Conservation (phyloP, 1,140 invertebrate species). For the Hyles euphorbiae region DNA sequence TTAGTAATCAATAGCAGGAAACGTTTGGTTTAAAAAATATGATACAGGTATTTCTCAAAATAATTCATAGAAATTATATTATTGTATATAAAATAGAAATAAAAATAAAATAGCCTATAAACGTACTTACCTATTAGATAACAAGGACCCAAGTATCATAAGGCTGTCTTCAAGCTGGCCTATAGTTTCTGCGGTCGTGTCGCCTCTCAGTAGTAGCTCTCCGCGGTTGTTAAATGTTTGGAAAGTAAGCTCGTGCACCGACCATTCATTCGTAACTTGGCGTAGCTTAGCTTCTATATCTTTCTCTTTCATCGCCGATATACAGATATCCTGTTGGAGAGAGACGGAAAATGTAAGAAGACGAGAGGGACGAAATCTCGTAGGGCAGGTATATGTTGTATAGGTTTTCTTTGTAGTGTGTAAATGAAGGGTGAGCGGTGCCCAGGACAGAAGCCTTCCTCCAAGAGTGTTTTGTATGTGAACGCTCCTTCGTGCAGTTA, state of each 20-base stretch:
- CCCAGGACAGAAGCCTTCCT: neutral
- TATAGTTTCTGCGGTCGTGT: conserved; percentile 96
- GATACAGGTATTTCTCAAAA: too few relatives aligned
- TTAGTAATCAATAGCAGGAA: too few relatives aligned
- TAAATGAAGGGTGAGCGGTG: neutral
- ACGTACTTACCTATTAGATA: conserved; percentile 86
- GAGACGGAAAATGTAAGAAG: neutral
- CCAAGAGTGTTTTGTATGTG: neutral
- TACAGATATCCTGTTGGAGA: conserved; percentile 90
- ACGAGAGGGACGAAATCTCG: neutral
- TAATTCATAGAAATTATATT: too few relatives aligned
- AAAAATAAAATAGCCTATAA: neutral
- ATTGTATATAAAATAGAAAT: too few relatives aligned
- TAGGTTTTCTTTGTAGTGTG: neutral
- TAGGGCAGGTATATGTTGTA: neutral
- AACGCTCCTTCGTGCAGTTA: too few relatives aligned
- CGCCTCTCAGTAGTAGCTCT: conserved; percentile 92
- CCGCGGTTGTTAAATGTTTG: conserved; percentile 97
- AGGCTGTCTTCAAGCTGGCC: conserved; percentile 95
- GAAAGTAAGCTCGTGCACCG: conserved; percentile 93
- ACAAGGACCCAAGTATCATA: conserved; percentile 94
- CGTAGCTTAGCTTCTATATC: conserved; percentile 97
- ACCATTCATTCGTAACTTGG: conserved; percentile 97
- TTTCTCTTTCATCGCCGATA: conserved; percentile 98
- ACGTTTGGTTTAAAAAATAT: too few relatives aligned